Evolutionary conservation across 2,888 invertebrate species (phyloP).

Genomic region (Aspidapion aeneum): DNA sequence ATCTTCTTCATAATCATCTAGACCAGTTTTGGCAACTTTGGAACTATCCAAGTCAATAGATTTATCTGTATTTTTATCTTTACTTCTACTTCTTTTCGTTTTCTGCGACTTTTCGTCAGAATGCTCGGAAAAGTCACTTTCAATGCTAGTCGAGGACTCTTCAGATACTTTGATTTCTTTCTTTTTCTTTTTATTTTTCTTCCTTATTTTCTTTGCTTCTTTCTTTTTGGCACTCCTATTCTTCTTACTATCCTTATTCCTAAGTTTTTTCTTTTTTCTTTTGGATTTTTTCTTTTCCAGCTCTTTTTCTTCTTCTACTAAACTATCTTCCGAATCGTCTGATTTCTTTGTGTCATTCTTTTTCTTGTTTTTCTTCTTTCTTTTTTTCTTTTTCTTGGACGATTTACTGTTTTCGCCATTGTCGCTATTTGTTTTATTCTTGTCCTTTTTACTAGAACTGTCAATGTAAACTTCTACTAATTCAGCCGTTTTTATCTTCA

Average conservation of each 20-base stretch:
- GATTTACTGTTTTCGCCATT: not conserved
- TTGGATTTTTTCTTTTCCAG: constrained; percentile 12
- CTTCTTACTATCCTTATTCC: constrained; percentile 15
- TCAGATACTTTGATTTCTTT: constrained; percentile 16
- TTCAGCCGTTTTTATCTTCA: not conserved
- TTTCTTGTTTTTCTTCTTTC: constrained; percentile 9
- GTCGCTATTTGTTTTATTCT: constrained; percentile 1
- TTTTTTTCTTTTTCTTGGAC: constrained; percentile 3
- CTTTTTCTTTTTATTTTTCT: constrained; percentile 15
- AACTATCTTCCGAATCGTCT: constrained; percentile 4
- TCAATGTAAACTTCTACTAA: not conserved
- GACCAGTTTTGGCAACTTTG: not conserved
- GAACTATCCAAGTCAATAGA: not conserved
- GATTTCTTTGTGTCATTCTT: constrained; percentile 10
- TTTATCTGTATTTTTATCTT: constrained; percentile 14
- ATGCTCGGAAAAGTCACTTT: constrained; percentile 8
- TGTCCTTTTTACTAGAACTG: not conserved
- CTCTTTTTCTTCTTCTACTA: constrained; percentile 20
- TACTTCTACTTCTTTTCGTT: not conserved
- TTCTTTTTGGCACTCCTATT: constrained; percentile 10
- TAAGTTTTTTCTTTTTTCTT: constrained; percentile 13
- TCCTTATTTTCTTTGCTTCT: constrained; percentile 11
- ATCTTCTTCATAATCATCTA: constrained; percentile 28
- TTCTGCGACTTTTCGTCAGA: constrained; percentile 6
- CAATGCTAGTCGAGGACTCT: constrained; percentile 10